Base-by-base conservation (phyloP, 2,888 invertebrate species). In the Tenthredo notha region DNA sequence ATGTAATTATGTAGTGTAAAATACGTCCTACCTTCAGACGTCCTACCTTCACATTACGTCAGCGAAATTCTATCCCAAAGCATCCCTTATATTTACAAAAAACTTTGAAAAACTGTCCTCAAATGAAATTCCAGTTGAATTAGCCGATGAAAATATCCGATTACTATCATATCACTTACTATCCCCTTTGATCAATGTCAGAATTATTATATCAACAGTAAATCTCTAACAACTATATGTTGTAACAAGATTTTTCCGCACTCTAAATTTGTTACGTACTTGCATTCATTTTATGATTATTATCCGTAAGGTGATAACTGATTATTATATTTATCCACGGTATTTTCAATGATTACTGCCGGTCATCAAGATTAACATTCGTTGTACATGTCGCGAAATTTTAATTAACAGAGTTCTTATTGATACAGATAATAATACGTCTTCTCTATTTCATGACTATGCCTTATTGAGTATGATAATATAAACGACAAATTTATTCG, bases 231-330 rank as follows among this genome's bases (percentile, higher is more conserved):
- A 33, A n/a, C 6, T 54, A 5, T 54, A 1, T n/a, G n/a, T 29
- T 67, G 67, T n/a, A 18, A 70, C 1, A 33, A 18, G 18, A 70
- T 15, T 37, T 33, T 70, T 37, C n/a, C 18, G 0, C 2, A 70
- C 33, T 37, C n/a, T 9, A n/a, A 70, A 29, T 37, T 37, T 37
- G 9, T 25, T 5, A 15, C n/a, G 70, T 37, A 18, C 6, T 9
- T 37, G 29, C 70, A 37, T 9, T 70, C 37, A 7, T 21, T 61
- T 21, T 4, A 21, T 25, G 61, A 61, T 61, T 61, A 12, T 61
- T 61, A 61, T 61, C 61, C 61, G 61, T 61, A 12, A 21, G 61
- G 61, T 25, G 70, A 70, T 70, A 70, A 37, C 70, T 70, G 70
- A 70, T 70, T 37, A 70, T 70, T 37, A 15, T 18, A 70, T 10